Conservation (phyloP, 2,113 vertebrate genomes). For the Zosterops pallidus region DNA sequence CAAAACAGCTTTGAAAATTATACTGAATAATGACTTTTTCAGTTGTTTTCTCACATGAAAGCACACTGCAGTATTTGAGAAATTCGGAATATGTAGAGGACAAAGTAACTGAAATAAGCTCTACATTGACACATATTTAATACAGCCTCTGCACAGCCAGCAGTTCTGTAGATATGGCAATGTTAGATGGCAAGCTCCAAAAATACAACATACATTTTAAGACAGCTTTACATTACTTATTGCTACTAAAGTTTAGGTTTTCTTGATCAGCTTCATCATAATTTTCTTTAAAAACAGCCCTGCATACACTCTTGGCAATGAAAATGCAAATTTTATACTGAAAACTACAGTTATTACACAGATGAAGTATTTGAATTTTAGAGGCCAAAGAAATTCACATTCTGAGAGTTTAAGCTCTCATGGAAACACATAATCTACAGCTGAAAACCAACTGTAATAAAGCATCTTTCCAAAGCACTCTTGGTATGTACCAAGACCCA, state of each 20-base stretch:
- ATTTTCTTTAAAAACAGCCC: not conserved
- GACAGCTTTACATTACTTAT: not conserved
- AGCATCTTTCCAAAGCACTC: not conserved
- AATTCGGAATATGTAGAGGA: not conserved
- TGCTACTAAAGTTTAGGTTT: not conserved
- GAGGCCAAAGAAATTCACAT: slow-evolving; percentile 13
- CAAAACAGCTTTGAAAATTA: not conserved
- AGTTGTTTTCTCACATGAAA: not conserved
- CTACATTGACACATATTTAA: not conserved
- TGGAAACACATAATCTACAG: not conserved
- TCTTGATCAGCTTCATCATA: not conserved
- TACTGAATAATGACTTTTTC: not conserved
- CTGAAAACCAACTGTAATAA: not conserved
- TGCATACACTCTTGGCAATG: not conserved
- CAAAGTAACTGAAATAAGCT: not conserved
- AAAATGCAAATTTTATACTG: not conserved
- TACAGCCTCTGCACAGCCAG: not conserved
- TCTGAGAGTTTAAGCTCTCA: not conserved
- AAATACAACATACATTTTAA: not conserved
- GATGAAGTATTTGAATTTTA: not conserved
- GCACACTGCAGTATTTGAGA: not conserved
- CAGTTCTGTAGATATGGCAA: not conserved
- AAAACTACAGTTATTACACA: not conserved
- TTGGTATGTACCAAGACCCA: not conserved
- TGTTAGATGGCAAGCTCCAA: not conserved